A percentile compares a stretch with the other conserved stretches of the same genome.
Conservation (phyloP, 2,888 invertebrate genomes). For the Sphaerophoria rueppellii region DNA sequence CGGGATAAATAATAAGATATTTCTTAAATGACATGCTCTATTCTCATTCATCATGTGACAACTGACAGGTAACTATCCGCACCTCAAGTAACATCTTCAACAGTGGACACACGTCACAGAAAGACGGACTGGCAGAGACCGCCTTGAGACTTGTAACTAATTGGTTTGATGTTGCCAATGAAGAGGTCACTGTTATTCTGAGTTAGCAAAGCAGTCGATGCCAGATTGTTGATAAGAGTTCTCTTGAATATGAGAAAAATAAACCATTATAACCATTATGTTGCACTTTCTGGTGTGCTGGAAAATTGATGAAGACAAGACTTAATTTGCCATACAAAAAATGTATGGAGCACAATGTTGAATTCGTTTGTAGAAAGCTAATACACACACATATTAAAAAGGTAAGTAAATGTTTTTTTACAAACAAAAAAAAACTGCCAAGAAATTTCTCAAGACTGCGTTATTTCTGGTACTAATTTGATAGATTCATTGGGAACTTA, state of each 20-base stretch:
- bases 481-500: too few relatives aligned
- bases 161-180: conserved; percentile 68
- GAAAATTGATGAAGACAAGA: too few relatives aligned
- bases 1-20: conserved; percentile 32
- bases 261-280: too few relatives aligned
- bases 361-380: too few relatives aligned
- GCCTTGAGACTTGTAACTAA: conserved; percentile 67
- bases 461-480: too few relatives aligned
- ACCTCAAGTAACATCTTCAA: conserved; percentile 56
- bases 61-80: conserved; percentile 69
- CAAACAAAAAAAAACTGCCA: too few relatives aligned
- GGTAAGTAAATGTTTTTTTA: too few relatives aligned
- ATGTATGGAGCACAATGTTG: too few relatives aligned
- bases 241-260: background rate
- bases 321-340: too few relatives aligned
- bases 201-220: conserved; percentile 34
- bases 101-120: conserved; percentile 67
- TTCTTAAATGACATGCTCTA: conserved; percentile 27
- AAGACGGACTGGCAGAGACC: conserved; percentile 43
- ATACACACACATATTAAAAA: too few relatives aligned
- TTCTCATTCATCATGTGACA: conserved; percentile 70
- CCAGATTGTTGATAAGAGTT: conserved; percentile 47
- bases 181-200: conserved; percentile 54
- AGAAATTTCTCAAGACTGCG: too few relatives aligned
- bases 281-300: too few relatives aligned